Conservation (phyloP, 1,140 invertebrate genomes). For the Notospermus geniculatus region DNA sequence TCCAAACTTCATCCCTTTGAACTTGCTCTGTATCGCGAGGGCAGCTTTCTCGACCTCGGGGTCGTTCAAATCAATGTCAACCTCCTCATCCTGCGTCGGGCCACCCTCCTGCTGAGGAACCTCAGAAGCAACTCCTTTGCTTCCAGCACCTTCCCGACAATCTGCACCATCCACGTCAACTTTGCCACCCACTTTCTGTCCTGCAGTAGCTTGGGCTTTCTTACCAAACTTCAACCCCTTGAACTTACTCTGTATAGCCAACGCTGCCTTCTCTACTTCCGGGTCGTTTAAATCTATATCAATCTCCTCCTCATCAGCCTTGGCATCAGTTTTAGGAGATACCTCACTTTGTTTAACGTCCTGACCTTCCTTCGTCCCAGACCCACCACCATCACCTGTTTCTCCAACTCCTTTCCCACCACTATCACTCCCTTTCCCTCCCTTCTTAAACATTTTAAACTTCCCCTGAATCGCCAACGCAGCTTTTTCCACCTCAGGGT, state of each 20-base stretch:
- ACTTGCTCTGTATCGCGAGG: slow-evolving; percentile 34
- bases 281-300: slow-evolving; percentile 39
- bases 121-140: no score
- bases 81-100: no score
- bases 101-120: no score
- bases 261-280: slow-evolving; percentile 32
- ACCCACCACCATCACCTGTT: not conserved
- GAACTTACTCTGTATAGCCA: slow-evolving; percentile 38
- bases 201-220: slow-evolving; percentile 15
- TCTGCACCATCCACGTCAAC: no score
- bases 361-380: not conserved
- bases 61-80: slow-evolving; percentile 37
- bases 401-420: no score
- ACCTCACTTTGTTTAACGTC: not conserved
- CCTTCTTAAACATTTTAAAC: slow-evolving; percentile 10
- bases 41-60: slow-evolving; percentile 36
- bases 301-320: slow-evolving; percentile 20
- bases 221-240: slow-evolving; percentile 30
- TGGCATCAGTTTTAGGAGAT: not conserved
- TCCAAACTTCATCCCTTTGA: slow-evolving; percentile 31
- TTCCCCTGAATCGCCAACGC: slow-evolving; percentile 27
- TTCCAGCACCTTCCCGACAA: no score
- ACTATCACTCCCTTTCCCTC: not conserved
- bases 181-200: no score
- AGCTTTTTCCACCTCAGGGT: slow-evolving; percentile 26